Conservation (phyloP, 2,888 invertebrate species). For the Drosophila birchii region DNA sequence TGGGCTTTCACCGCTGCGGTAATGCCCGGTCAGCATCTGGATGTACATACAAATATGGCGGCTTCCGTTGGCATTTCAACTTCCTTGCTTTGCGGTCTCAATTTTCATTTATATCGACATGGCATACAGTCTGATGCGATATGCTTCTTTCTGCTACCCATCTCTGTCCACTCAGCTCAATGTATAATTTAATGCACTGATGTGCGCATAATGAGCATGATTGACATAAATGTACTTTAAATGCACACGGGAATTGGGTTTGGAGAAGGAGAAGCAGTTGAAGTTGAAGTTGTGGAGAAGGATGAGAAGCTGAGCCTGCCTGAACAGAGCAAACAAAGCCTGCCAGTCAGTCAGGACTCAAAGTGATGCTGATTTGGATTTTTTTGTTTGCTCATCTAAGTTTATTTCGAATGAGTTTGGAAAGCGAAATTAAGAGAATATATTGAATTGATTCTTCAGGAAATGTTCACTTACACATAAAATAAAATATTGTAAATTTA, state of each 20-base stretch:
- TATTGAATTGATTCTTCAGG: no score
- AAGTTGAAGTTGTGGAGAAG: neutral
- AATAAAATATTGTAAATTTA: no score
- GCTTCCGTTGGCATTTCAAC: slow-evolving; percentile 63
- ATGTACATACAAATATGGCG: slow-evolving; percentile 53
- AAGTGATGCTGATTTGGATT: slow-evolving; percentile 9
- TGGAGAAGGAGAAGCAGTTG: neutral
- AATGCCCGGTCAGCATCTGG: slow-evolving; percentile 28
- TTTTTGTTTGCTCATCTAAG: no score
- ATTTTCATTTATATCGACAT: slow-evolving; percentile 59
- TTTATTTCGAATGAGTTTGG: no score
- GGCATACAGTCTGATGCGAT: slow-evolving; percentile 30
- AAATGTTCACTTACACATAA: no score
- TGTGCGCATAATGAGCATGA: slow-evolving; percentile 77
- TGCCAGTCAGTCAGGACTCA: neutral
- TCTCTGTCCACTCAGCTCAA: slow-evolving; percentile 12
- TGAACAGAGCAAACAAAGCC: slow-evolving; percentile 4
- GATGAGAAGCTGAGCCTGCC: neutral
- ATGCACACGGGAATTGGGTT: slow-evolving; percentile 58
- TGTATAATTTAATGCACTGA: slow-evolving; percentile 75
- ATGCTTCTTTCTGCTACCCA: slow-evolving; percentile 11
- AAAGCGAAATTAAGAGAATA: no score
- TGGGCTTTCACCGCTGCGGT: slow-evolving; percentile 25
- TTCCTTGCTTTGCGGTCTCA: slow-evolving; percentile 56
- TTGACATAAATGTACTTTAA: slow-evolving; percentile 77